Base-by-base conservation (phyloP, 2,113 vertebrate genomes). In the Choloepus hoffmanni region DNA sequence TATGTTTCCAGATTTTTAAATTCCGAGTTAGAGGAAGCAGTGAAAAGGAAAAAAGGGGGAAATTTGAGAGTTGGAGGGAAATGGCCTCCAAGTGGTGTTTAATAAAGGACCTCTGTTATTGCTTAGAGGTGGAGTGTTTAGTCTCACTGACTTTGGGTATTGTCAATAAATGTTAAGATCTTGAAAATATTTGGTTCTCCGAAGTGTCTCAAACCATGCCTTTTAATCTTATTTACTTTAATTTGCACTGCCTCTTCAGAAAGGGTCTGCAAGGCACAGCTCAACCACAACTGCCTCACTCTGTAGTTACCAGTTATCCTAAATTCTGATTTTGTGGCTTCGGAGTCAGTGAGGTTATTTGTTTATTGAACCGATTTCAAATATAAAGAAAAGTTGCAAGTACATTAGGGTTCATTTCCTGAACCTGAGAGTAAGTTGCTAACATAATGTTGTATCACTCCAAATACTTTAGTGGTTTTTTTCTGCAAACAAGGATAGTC, bases 111-210 rank as follows among this genome's bases (percentile, higher is more conserved):
- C 33, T 14, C 33, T 43, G 3, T 28, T 14, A 82, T 50, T 67
- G 58, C 19, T 73, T 33, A 73, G 83, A 88, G 62, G 62, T 16
- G 40, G 33, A n/a, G 2, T 67, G 72, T n/a, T 95, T 58, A 5
- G 55, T 19, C 55, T 18, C 55, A 21, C 4, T 88, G 43, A 36
- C 12, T 28, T 9, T 67, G 62, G 36, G 7, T 36, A 73, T 89
- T 58, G n/a, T 86, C 63, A 76, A 9, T 45, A 30, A 89, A 40
- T 63, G 60, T 63, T 85, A 60, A 67, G 36, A 58, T 40, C 5
- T 55, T 81, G 40, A 90, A 93, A 74, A 93, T 15, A 18, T 58
- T 36, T 81, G 63, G 8, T 84, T 83, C 24, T 94, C 45, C 60
- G 36, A 85, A 40, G 23, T 63, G 5, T 68, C 45, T 55, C 48